Percentiles rank a stretch among this genome's conserved stretches.
These are phyloP conservation scores for Eupithecia exiguata DNA, from an alignment of 2,888 invertebrate species.

Conservation along the genomic window DNA sequence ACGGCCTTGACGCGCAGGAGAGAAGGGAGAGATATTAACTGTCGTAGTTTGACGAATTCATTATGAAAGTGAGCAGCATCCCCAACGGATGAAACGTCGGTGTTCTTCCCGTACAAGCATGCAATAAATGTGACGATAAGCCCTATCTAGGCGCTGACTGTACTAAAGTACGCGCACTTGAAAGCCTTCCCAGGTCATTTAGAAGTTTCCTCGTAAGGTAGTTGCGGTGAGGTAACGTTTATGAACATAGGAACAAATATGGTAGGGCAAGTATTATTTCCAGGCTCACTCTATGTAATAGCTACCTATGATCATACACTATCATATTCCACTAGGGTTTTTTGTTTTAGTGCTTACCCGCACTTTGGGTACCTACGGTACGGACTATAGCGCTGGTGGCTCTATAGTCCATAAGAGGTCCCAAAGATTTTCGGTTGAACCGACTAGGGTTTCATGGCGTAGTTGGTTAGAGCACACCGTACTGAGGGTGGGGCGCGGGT, in stretches of 20 bases:
- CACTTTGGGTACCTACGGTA: no score
- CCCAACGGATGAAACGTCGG: neutral
- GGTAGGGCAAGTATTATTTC: neutral
- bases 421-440: no score
- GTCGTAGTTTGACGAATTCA: neutral
- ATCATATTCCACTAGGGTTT: no score
- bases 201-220: slow-evolving; percentile 50
- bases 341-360: no score
- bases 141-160: slow-evolving; percentile 1
- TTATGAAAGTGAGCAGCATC: neutral
- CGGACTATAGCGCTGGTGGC: no score
- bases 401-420: no score
- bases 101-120: neutral
- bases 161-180: slow-evolving; percentile 11
- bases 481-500: no score
- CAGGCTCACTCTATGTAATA: neutral
- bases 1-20: no score
- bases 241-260: slow-evolving; percentile 2
- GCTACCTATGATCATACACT: no score
- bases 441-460: no score
- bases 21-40: no score
- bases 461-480: no score
- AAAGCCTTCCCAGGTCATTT: slow-evolving; percentile 55
- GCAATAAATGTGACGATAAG: neutral
- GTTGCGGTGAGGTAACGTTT: slow-evolving; percentile 17